Conservation (phyloP, 2,888 invertebrate species). For the Disparrhopalites patrizii region DNA sequence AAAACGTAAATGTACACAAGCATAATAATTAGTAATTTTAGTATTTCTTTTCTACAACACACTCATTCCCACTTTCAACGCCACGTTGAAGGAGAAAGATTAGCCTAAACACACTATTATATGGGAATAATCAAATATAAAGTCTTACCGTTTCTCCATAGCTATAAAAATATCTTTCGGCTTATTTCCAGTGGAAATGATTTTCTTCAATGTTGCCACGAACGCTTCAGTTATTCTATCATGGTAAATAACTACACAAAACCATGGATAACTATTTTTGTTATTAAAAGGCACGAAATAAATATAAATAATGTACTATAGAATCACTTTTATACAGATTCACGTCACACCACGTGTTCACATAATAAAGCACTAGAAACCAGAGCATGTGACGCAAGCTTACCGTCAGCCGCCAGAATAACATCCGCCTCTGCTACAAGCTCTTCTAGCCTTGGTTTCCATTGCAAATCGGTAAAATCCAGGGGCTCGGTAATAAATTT, state of each 20-base stretch:
- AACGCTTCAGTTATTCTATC: constrained; percentile 76
- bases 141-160: constrained; percentile 65
- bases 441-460: constrained; percentile 57
- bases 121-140: too few species aligned
- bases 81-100: too few species aligned
- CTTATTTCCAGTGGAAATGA: constrained; percentile 59
- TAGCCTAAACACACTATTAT: too few species aligned
- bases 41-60: not conserved
- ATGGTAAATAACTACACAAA: constrained; percentile 74
- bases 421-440: constrained; percentile 62
- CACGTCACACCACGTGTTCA: too few species aligned
- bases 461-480: constrained; percentile 63
- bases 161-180: constrained; percentile 68
- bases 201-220: constrained; percentile 64
- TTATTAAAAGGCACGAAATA: too few species aligned
- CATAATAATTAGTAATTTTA: not conserved
- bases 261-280: constrained; percentile 6
- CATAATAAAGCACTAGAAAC: too few species aligned
- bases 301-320: too few species aligned
- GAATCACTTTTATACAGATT: too few species aligned
- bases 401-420: constrained; percentile 80
- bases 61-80: not conserved
- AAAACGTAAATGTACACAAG: constrained; percentile 22
- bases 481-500: constrained; percentile 61
- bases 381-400: too few species aligned